Evolutionary conservation across 2,797 vertebrate species (phyloP).

Genomic region (Phalloptychus januarius): DNA sequence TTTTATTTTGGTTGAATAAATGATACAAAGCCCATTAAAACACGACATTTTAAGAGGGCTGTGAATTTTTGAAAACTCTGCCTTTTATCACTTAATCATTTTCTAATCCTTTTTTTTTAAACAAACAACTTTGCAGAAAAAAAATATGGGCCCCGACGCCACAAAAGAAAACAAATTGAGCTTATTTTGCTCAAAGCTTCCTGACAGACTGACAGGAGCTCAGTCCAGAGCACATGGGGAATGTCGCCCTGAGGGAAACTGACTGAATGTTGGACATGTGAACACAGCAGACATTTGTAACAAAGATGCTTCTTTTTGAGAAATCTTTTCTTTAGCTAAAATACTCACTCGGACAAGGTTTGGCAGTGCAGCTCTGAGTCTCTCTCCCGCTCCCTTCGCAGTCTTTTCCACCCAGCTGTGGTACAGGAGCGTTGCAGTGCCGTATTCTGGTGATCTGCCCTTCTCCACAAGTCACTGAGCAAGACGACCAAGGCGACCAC

Average conservation of each 20-base stretch:
- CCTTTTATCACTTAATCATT: conserved; percentile 1
- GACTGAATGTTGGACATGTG: conserved; percentile 28
- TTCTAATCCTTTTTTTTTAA: conserved; percentile 3
- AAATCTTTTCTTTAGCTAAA: conserved; percentile 6
- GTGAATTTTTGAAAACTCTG: neutral
- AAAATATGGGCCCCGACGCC: conserved; percentile 22
- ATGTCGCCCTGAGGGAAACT: conserved; percentile 50
- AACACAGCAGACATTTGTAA: conserved; percentile 27
- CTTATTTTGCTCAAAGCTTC: conserved; percentile 62
- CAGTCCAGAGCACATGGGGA: conserved; percentile 60
- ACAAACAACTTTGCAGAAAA: conserved; percentile 15
- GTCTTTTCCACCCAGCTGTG: conserved; percentile 92
- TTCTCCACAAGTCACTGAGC: conserved; percentile 92
- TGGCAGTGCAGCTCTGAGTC: conserved; percentile 89
- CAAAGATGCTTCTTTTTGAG: conserved; percentile 28
- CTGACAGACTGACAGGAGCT: conserved; percentile 51
- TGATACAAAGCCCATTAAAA: neutral
- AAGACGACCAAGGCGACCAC: conserved; percentile 98
- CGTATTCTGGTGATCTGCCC: conserved; percentile 96
- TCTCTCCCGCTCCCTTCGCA: conserved; percentile 92
- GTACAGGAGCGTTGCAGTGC: conserved; percentile 95
- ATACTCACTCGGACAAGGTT: conserved; percentile 89
- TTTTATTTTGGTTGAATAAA: neutral
- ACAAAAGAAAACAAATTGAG: conserved; percentile 52
- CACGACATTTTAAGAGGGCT: neutral